Evolutionary conservation across 2,888 invertebrate species (phyloP).

Genomic region (Melanchra persicariae): DNA sequence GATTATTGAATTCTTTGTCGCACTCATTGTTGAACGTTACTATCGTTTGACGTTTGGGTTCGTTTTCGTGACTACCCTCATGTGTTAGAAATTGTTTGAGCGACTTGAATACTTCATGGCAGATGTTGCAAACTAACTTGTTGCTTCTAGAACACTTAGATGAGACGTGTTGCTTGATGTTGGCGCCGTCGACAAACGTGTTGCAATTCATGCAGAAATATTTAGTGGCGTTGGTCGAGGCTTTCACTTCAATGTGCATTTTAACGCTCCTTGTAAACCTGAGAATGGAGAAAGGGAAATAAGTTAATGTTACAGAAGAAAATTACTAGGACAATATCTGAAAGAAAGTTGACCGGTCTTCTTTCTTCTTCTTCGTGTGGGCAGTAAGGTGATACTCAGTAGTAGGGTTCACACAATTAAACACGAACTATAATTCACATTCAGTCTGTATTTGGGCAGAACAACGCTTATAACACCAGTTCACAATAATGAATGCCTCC

Average conservation of each 20-base stretch:
- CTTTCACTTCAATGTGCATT: slow-evolving; percentile 26
- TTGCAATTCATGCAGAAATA: slow-evolving; percentile 51
- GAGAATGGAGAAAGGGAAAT: not conserved
- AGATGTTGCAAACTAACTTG: slow-evolving; percentile 3
- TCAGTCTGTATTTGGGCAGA: too few relatives aligned
- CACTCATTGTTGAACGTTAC: slow-evolving; percentile 54
- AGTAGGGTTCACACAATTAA: too few relatives aligned
- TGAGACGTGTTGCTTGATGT: slow-evolving; percentile 6
- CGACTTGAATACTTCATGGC: slow-evolving; percentile 3
- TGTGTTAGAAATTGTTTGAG: slow-evolving; percentile 32
- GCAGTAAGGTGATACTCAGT: too few relatives aligned
- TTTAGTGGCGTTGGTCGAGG: not conserved
- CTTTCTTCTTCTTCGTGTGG: too few relatives aligned
- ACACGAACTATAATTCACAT: too few relatives aligned
- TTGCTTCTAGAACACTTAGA: not conserved
- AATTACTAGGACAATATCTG: too few relatives aligned
- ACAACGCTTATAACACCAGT: too few relatives aligned
- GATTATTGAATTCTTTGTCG: slow-evolving; percentile 48
- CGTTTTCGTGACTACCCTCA: slow-evolving; percentile 5
- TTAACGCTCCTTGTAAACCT: slow-evolving; percentile 43
- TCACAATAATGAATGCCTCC: too few relatives aligned
- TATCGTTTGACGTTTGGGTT: slow-evolving; percentile 22
- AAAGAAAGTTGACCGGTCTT: too few relatives aligned
- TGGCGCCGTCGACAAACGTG: not conserved
- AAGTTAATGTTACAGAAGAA: not conserved